Base-by-base conservation (phyloP, 1,140 invertebrate species). In the Conopomorpha cramerella region DNA sequence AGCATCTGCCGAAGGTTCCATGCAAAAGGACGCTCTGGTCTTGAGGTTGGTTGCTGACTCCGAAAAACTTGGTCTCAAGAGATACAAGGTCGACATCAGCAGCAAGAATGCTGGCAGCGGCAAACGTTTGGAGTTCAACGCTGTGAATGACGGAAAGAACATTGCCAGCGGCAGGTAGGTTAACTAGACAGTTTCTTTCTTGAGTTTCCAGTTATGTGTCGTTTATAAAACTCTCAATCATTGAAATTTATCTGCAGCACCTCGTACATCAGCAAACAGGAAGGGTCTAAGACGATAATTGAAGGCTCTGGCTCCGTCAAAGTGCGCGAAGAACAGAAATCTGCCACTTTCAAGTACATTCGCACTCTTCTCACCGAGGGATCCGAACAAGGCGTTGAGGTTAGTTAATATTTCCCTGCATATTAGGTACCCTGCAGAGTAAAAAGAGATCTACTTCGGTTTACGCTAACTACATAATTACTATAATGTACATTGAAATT, bases 271-370 rank as follows among this genome's bases (percentile, higher is more conserved):
- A 82, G 82, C 27, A 85, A 86, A 34, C 83, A 87, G 18, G 87
- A 91, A 54, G 84, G 82, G 18, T 81, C 80, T 7, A 88, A 88
- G 56, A 78, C 81, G 13, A 86, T 86, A 16, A 78, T 89, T 1
- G 88, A 90, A 55, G 88, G 88, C 3, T 85, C 82, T 17, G 86
- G 86, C 12, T 80, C 73, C 14, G 59, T 88, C 11, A 85, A 85
- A 41, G 73, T 87, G 8, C 80, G 83, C 17, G 85, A 88, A 8
- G 79, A 86, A 38, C 77, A 81, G 13, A 84, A 85, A 41, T 81
- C 81, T 10, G 84, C 83, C 0, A 88, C 82, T 48, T 90, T 90
- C 66, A 88, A 88, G 43, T 84, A 86, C 44, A 86, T 85, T 17
- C 73, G 80, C 11, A 84, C 88, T 39, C 55, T 80, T 16, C 77